These are phyloP conservation scores for Psittacula derbiana DNA, from an alignment of 2,797 vertebrate species.

Conservation along the genomic window DNA sequence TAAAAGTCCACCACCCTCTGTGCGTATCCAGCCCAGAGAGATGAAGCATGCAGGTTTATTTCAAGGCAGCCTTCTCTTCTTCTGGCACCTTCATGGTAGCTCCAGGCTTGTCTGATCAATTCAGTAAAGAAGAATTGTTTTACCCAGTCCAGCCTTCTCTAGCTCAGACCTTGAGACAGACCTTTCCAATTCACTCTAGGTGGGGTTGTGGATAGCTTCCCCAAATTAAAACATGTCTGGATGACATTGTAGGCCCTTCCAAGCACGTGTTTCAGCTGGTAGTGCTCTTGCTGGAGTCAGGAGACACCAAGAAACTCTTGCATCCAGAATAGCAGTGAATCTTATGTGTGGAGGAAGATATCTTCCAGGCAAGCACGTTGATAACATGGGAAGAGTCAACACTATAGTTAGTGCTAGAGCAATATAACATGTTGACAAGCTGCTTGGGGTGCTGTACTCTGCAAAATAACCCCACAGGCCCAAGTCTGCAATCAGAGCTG, in stretches of 20 bases:
- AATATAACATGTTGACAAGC: background rate
- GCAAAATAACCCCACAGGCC: background rate
- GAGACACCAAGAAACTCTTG: background rate
- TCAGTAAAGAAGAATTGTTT: background rate
- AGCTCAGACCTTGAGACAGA: background rate
- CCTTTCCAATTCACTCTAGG: background rate
- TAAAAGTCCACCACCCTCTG: background rate
- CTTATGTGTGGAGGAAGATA: background rate
- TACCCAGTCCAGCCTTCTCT: background rate
- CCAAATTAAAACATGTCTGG: background rate
- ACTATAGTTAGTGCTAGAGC: background rate
- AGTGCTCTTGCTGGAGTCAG: background rate
- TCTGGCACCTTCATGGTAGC: background rate
- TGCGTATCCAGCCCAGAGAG: background rate
- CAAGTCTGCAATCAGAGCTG: background rate
- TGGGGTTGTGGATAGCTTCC: background rate
- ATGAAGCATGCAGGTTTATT: background rate
- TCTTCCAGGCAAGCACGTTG: background rate
- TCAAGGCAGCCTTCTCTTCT: background rate
- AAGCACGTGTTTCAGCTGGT: background rate
- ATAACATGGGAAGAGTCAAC: background rate
- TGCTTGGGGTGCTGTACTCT: background rate
- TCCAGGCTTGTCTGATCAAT: background rate
- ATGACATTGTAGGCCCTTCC: constrained; percentile 46
- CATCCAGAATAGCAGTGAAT: background rate